Base-by-base conservation (phyloP, 2,113 vertebrate genomes). In the Atrichornis clamosus region DNA sequence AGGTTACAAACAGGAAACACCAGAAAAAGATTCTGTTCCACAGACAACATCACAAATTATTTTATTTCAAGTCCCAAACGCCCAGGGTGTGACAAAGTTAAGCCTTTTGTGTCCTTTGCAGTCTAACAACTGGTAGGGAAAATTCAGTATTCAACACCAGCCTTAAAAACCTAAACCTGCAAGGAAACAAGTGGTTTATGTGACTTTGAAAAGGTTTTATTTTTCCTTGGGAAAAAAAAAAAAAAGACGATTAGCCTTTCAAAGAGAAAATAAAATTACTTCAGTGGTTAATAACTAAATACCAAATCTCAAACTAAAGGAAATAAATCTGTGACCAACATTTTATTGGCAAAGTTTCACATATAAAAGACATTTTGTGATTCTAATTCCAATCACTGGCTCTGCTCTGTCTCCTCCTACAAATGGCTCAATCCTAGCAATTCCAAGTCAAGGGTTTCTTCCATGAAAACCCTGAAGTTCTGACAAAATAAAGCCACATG, bases 1-100 rank as follows among this genome's bases (percentile, higher is more conserved):
- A 17, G 37, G 79, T 69, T 27, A 89, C 58, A 87, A 82, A 30
- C 37, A 83, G 49, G 58, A 87, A 95, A 33, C 53, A 78, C 81
- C 37, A 90, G 64, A 23, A 95, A 95, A 95, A 8, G 65, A 85
- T 83, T 82, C 9, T 83, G 70, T 83, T 94, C 94, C 82, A 26
- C 78, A 91, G 82, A 86, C 56, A 3, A 24, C 39, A 30, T 81
- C 16, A 90, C 39, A 86, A 83, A 85, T 93, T 20, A 11, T 28
- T 96, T 96, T 96, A 96, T 96, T 96, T 90, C 6, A 47, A 73
- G 82, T 41, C 87, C 89, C 63, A 68, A 70, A 24, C 1, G 16
- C 81, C 80, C 41, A 91, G 35, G 62, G 50, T 58, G 72, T 68
- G 33, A 90, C 0, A 2, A 33, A 73, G 32, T 77, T 50, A 53